Base-by-base conservation (phyloP, 1,140 invertebrate species). In the Lerema accius region DNA sequence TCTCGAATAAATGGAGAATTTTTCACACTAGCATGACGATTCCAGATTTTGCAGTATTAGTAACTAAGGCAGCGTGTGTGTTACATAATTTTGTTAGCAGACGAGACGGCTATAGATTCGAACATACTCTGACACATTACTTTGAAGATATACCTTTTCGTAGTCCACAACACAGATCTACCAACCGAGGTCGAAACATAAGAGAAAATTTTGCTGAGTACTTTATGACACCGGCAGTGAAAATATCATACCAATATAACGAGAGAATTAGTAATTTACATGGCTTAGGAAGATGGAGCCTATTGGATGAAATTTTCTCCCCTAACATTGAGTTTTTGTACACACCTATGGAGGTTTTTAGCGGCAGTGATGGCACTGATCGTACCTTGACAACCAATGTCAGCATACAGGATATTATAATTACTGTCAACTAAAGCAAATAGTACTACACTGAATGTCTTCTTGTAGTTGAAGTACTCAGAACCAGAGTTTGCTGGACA, bases 1-100 rank as follows among this genome's bases (percentile, higher is more conserved):
- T 93, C 9, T 69, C 82, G 11, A 63, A 66, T 40, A 73, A 70
- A 65, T 73, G 67, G 67, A 60, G 64, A 56, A 58, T 73, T 67
- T 61, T 70, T 14, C 67, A 70, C 14, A 70, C 63, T 19, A 35
- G 13, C 14, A 67, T 73, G 61, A 61, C 45, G 28, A 58, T 67
- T 43, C 64, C 68, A 32, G 63, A 73, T 26, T 70, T 67, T 59
- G 67, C 64, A 14, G 58, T 43, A 19, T 32, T 61, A 16, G 58
- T 70, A 43, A 67, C 56, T 7, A 73, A 73, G 40, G 40, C 67
- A 67, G 60, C 65, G 4, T 74, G 68, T 50, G 62, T 73, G n/a
- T 67, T 73, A 40, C 67, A 73, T 62, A 70, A 73, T 61, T 73
- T 70, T 67, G 64, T 70, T 7, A 14, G 43, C 16, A 49, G 16